Evolutionary conservation across 2,113 vertebrate genomes (phyloP).

Genomic region (Nerophis lumbriciformis): DNA sequence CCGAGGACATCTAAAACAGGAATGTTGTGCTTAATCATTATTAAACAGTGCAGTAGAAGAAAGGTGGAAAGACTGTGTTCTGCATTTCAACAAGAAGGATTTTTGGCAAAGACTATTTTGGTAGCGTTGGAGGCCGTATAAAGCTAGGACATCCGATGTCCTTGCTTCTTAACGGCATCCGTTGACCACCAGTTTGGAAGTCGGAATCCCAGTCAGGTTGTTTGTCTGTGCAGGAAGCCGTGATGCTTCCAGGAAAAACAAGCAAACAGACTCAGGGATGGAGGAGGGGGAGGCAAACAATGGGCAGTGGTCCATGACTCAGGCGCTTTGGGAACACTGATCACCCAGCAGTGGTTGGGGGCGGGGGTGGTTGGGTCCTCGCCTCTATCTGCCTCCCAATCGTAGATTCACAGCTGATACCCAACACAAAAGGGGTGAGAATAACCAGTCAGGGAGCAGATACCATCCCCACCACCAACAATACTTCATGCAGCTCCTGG

Average conservation of each 20-base stretch:
- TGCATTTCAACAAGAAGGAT: too few species aligned
- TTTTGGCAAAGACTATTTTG: too few species aligned
- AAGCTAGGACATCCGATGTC: not conserved
- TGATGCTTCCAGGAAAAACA: constrained; percentile 22
- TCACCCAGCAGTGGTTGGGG: constrained; percentile 16
- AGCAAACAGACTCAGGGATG: constrained; percentile 16
- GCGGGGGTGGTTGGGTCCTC: constrained; percentile 20
- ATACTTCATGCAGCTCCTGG: constrained; percentile 40
- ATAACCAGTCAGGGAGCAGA: constrained; percentile 43
- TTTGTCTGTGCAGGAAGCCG: constrained; percentile 17
- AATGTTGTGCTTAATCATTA: not conserved
- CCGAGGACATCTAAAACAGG: not conserved
- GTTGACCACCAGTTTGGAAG: not conserved
- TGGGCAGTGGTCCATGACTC: constrained; percentile 40
- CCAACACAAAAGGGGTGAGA: constrained; percentile 52
- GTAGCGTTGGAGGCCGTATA: too few species aligned
- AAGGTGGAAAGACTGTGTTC: too few species aligned
- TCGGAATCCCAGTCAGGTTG: not conserved
- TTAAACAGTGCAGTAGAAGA: not conserved
- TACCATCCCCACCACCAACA: constrained; percentile 25
- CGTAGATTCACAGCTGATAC: constrained; percentile 66
- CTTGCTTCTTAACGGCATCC: not conserved
- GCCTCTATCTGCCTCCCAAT: constrained; percentile 44
- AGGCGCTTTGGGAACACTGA: constrained; percentile 37
- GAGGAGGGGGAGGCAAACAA: constrained; percentile 33